phyloP scores from a whole-genome alignment of 2,797 vertebrate species.

The Oryzias sinensis region DNA sequence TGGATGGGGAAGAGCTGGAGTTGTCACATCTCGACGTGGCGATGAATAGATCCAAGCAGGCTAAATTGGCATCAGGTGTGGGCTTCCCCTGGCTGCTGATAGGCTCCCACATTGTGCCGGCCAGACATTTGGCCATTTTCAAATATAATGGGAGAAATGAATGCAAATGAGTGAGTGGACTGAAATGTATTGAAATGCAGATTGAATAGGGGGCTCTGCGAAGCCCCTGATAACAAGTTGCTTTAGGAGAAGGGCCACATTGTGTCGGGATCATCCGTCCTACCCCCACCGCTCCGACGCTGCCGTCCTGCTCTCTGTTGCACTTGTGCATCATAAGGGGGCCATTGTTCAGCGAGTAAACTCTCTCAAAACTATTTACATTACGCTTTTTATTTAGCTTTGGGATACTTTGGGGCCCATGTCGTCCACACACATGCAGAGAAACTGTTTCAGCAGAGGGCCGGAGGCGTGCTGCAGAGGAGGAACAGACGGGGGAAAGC shows the following conservation, averaged over 20 bases:
- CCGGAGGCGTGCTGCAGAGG: slow-evolving; percentile 39
- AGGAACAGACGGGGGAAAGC: slow-evolving; percentile 10
- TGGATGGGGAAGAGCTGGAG: slow-evolving; percentile 86
- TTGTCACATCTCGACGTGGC: slow-evolving; percentile 88
- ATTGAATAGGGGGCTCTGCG: slow-evolving; percentile 93
- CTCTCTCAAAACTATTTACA: slow-evolving; percentile 99
- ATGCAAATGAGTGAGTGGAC: slow-evolving; percentile 99
- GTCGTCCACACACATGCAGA: slow-evolving; percentile 50
- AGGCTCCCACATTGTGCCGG: slow-evolving; percentile 93
- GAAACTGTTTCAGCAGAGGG: slow-evolving; percentile 88
- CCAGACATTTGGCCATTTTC: slow-evolving; percentile 97
- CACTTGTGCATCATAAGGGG: slow-evolving; percentile 95
- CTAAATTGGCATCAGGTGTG: slow-evolving; percentile 98
- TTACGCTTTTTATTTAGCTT: slow-evolving; percentile 97
- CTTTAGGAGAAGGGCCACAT: slow-evolving; percentile 96
- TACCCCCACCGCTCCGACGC: slow-evolving; percentile 66
- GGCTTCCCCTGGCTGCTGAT: slow-evolving; percentile 84
- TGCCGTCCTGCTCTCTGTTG: slow-evolving; percentile 71
- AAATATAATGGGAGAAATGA: slow-evolving; percentile 99
- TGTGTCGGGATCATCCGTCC: slow-evolving; percentile 94
- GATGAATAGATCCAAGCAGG: slow-evolving; percentile 88
- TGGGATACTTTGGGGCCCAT: slow-evolving; percentile 79
- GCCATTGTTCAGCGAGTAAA: slow-evolving; percentile 97
- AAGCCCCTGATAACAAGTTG: slow-evolving; percentile 99
- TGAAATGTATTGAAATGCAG: slow-evolving; percentile 99